Conservation (phyloP, 2,113 vertebrate species). For the Anoura caudifer region DNA sequence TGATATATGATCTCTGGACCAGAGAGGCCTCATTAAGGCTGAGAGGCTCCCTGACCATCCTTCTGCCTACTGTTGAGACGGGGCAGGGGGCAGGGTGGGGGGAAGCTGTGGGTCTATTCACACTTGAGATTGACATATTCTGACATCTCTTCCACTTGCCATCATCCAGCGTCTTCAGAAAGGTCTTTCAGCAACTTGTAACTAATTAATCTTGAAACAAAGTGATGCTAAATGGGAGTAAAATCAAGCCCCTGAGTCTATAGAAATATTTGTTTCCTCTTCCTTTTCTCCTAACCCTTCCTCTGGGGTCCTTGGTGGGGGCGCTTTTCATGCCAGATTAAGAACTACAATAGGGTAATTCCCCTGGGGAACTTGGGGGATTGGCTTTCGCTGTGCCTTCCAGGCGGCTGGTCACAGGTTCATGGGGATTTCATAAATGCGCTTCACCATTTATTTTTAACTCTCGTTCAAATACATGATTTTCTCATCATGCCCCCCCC, state of each 20-base stretch:
- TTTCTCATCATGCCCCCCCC: neutral
- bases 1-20: neutral
- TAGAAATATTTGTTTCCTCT: neutral
- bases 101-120: neutral
- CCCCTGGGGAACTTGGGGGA: neutral
- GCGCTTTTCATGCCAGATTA: neutral
- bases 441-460: neutral
- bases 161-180: neutral
- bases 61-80: neutral
- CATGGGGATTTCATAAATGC: neutral
- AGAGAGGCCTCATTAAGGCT: neutral
- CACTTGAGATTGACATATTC: neutral
- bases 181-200: neutral
- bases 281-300: neutral
- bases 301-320: neutral
- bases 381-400: neutral
- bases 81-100: neutral
- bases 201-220: neutral
- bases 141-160: neutral
- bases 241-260: neutral
- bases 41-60: neutral
- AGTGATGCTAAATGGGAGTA: neutral
- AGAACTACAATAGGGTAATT: neutral
- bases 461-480: neutral
- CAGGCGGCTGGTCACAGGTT: neutral